A percentile compares a stretch with the other conserved stretches of the same genome.
Conservation (phyloP, 1,140 invertebrate genomes). For the Chrysomallon squamiferum region DNA sequence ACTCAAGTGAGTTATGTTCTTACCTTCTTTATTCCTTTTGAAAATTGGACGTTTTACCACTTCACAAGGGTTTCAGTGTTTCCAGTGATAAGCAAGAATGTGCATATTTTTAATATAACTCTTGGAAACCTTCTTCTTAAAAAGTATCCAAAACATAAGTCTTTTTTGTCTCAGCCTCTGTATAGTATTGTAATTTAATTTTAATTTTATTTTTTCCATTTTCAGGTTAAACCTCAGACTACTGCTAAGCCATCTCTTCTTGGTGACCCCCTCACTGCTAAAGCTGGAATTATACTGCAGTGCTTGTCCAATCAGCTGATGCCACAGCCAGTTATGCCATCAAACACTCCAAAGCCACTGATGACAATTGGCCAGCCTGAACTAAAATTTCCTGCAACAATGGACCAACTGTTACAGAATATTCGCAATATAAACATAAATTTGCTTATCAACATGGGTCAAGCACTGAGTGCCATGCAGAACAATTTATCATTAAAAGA, state of each 20-base stretch:
- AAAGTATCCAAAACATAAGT: too few species aligned
- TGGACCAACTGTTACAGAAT: conserved; percentile 20
- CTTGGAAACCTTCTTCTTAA: too few species aligned
- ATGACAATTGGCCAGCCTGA: background rate
- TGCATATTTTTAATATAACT: too few species aligned
- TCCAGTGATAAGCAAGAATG: too few species aligned
- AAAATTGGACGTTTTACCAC: too few species aligned
- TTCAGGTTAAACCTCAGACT: background rate
- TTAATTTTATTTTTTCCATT: too few species aligned
- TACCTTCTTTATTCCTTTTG: background rate
- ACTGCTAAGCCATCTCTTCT: conserved; percentile 40
- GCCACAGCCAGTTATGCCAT: conserved; percentile 7
- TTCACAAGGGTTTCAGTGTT: too few species aligned
- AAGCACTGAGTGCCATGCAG: conserved; percentile 26
- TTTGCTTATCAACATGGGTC: conserved; percentile 30
- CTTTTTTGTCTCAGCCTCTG: too few species aligned
- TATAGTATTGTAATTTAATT: too few species aligned
- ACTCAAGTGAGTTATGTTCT: conserved; percentile 13
- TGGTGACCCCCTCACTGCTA: conserved; percentile 50
- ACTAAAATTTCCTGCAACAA: background rate
- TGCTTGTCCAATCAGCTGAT: conserved; percentile 47
- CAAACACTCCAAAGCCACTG: background rate
- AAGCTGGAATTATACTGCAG: conserved; percentile 50
- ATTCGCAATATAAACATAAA: conserved; percentile 35
- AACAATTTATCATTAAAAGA: background rate